Conservation (phyloP, 2,797 vertebrate genomes). For the Gymnothorax reevesii region DNA sequence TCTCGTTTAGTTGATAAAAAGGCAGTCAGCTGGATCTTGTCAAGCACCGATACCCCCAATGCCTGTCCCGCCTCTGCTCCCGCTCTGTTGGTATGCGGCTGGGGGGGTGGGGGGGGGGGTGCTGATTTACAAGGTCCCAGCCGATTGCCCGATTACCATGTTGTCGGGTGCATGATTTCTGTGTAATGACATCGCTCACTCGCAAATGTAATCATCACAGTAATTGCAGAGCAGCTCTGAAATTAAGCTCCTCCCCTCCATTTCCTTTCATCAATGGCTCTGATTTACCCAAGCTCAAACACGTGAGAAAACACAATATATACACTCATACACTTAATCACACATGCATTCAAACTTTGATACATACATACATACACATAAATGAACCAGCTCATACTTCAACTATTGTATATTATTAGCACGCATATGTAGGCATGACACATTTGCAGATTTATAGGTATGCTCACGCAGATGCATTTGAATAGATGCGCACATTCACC, state of each 20-base stretch:
- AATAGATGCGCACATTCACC: neutral
- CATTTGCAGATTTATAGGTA: too few species aligned
- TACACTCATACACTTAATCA: neutral
- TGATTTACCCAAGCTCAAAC: constrained; percentile 43
- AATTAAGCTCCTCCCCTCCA: constrained; percentile 52
- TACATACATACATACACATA: constrained; percentile 1
- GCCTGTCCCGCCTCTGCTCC: neutral
- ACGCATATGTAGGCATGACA: too few species aligned
- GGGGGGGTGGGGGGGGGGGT: constrained; percentile 39
- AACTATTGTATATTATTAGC: too few species aligned
- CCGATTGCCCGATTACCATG: constrained; percentile 44
- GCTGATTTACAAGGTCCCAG: constrained; percentile 58
- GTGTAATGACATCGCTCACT: constrained; percentile 53
- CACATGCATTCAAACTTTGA: constrained; percentile 1
- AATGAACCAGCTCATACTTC: neutral
- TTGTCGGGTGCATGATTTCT: constrained; percentile 41
- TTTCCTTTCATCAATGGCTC: constrained; percentile 44
- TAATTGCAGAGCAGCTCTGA: constrained; percentile 56
- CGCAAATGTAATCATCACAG: constrained; percentile 55
- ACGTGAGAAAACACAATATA: neutral
- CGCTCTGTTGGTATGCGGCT: constrained; percentile 35
- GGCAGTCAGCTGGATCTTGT: constrained; percentile 19
- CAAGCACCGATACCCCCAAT: neutral
- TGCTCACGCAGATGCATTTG: too few species aligned
- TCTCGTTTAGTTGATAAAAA: constrained; percentile 19